phyloP scores from a whole-genome alignment of 2,113 vertebrate species.

The Lophura nycthemera region DNA sequence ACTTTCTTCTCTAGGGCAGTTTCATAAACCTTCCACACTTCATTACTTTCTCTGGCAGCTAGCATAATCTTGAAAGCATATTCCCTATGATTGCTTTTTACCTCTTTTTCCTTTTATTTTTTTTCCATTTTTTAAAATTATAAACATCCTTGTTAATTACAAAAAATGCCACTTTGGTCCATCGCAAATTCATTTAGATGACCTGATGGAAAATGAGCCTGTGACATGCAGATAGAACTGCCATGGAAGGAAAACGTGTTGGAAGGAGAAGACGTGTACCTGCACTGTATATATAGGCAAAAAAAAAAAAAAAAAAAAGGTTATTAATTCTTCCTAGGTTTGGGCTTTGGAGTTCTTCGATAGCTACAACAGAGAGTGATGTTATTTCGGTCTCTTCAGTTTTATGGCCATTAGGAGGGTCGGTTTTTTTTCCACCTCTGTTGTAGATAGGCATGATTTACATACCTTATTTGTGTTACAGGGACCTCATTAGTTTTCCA shows the following conservation, averaged over 20 bases:
- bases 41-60: neutral
- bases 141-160: neutral
- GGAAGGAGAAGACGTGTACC: neutral
- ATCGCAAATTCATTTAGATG: neutral
- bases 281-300: neutral
- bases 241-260: neutral
- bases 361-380: neutral
- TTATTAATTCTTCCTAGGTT: neutral
- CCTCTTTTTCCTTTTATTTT: too few species aligned
- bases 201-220: neutral
- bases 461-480: neutral
- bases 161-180: neutral
- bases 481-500: neutral
- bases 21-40: neutral
- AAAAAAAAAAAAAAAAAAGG: neutral
- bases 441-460: neutral
- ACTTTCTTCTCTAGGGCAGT: neutral
- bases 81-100: neutral
- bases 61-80: neutral
- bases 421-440: neutral
- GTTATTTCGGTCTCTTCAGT: neutral
- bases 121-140: neutral
- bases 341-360: neutral
- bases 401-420: neutral
- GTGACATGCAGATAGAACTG: fast-evolving